Base-by-base conservation (phyloP, 2,888 invertebrate species). In the Cybosia mesomella region DNA sequence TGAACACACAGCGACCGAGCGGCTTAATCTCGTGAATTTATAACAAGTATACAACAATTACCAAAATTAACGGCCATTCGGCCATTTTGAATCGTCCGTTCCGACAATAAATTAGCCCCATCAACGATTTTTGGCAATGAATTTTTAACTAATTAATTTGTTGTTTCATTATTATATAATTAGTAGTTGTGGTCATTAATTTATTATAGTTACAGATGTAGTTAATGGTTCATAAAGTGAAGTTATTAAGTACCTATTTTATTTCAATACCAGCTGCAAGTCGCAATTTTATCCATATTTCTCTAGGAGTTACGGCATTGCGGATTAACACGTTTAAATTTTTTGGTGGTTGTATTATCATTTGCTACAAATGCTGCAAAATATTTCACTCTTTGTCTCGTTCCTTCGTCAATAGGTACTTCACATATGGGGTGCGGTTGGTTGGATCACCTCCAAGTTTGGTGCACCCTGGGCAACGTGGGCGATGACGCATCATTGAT, bases 81-180 rank as follows among this genome's bases (percentile, higher is more conserved):
- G 79, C 85, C 85, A 88, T 87, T 90, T 89, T 85, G 84, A 85
- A 81, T 73, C 68, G 82, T 79, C 82, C 78, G 87, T 77, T 64
- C 71, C 74, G 71, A 82, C 85, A 74, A 85, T 85, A 85, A 87
- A 90, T 88, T 73, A 82, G 86, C 86, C 84, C 83, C 83, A 85
- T 81, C 81, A 76, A 61, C 71, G 72, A 67, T 81, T 83, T 83
- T 83, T 86, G 82, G 85, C 85, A 88, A 92, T 91, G 88, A 91
- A 89, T 91, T 89, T 93, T 93, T 91, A 91, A 92, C 89, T 89
- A 92, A 93, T 92, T 91, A 91, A 93, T 94, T 91, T 93, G 93
- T 91, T 82, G 83, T 86, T 87, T 89, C 86, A 92, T 92, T 92
- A 90, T 89, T 89, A 87, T 79, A 81, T 89, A 91, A 92, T 93